phyloP scores from a whole-genome alignment of 2,888 invertebrate species.

The Eupithecia insigniata region DNA sequence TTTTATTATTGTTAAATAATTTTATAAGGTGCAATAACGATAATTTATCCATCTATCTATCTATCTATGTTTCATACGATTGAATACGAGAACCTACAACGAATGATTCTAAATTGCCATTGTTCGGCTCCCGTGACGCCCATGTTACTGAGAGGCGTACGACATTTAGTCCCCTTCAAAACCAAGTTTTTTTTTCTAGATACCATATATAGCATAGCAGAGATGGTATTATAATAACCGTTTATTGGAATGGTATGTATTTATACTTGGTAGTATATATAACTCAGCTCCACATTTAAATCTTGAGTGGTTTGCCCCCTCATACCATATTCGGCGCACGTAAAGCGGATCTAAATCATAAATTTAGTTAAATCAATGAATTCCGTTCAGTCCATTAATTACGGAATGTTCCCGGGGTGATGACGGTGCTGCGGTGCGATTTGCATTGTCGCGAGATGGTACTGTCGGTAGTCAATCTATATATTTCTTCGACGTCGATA shows the following conservation, averaged over 20 bases:
- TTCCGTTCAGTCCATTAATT: slow-evolving; percentile 32
- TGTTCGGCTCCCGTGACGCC: too few relatives aligned
- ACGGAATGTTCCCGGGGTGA: slow-evolving; percentile 33
- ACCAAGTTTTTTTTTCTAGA: too few relatives aligned
- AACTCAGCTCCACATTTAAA: not conserved
- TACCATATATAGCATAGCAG: too few relatives aligned
- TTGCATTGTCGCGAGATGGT: slow-evolving; percentile 67
- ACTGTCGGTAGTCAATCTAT: slow-evolving; percentile 29
- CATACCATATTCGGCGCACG: slow-evolving; percentile 11
- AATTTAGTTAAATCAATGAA: slow-evolving; percentile 18
- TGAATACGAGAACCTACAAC: too few relatives aligned
- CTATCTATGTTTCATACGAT: too few relatives aligned
- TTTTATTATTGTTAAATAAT: too few relatives aligned
- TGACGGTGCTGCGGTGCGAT: slow-evolving; percentile 49
- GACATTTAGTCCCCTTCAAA: too few relatives aligned
- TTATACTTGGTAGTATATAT: not conserved
- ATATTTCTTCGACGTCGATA: slow-evolving; percentile 26
- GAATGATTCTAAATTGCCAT: too few relatives aligned
- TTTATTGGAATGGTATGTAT: too few relatives aligned
- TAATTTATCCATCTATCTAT: too few relatives aligned
- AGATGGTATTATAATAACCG: not conserved
- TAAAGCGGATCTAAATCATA: slow-evolving; percentile 13
- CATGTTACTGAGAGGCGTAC: too few relatives aligned
- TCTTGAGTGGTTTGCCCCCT: slow-evolving; percentile 1
- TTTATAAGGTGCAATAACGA: too few relatives aligned